Percentiles rank a stretch among this genome's conserved stretches.
These are phyloP conservation scores for Tylochromis polylepis DNA, from an alignment of 2,113 vertebrate genomes.

Conservation along the genomic window DNA sequence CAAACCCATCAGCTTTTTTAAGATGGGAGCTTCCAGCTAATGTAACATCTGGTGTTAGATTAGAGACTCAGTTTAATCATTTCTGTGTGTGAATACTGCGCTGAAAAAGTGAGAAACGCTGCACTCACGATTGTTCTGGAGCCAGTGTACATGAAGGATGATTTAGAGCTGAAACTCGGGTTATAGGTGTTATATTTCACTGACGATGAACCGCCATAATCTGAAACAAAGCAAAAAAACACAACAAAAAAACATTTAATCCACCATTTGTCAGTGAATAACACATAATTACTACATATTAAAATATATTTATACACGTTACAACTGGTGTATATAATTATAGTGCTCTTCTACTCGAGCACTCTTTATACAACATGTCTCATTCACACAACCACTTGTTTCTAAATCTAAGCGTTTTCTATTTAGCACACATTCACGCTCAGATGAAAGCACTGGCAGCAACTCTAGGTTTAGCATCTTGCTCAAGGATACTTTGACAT, in stretches of 20 bases:
- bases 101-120: neutral
- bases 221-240: slow-evolving; percentile 42
- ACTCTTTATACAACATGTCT: neutral
- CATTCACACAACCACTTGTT: neutral
- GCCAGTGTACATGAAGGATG: slow-evolving; percentile 55
- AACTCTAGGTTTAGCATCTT: too few relatives aligned
- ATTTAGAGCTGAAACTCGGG: slow-evolving; percentile 70
- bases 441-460: too few relatives aligned
- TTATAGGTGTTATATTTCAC: slow-evolving; percentile 65
- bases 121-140: slow-evolving; percentile 61
- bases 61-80: neutral
- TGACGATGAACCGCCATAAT: slow-evolving; percentile 61
- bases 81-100: neutral
- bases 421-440: neutral
- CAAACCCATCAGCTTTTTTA: neutral
- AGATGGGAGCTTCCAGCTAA: neutral
- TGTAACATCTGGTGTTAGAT: neutral
- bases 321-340: neutral
- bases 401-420: neutral
- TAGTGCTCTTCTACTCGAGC: neutral
- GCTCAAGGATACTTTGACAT: too few relatives aligned
- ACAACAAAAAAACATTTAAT: neutral
- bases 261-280: neutral
- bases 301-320: neutral
- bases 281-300: neutral